These are phyloP conservation scores for Cepaea hortensis DNA, from an alignment of 2,888 invertebrate species.

Conservation along the genomic window DNA sequence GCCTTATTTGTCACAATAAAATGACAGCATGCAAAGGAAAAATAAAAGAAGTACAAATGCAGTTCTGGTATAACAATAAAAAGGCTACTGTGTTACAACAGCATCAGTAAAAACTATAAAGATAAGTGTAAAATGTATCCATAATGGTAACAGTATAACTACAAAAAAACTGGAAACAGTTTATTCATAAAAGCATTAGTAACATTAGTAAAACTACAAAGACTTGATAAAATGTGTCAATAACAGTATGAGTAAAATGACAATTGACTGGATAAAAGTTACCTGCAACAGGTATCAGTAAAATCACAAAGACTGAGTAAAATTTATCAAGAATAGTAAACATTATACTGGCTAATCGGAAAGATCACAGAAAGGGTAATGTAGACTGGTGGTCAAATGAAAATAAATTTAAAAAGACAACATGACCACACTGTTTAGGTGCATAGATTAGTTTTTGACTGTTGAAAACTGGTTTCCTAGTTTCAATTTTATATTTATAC, in stretches of 20 bases:
- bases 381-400: background rate
- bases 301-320: constrained; percentile 13
- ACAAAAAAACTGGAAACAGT: too few species aligned
- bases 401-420: background rate
- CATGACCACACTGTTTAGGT: constrained; percentile 12
- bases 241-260: constrained; percentile 11
- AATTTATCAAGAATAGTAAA: constrained; percentile 5
- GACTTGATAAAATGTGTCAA: background rate
- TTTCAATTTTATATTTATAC: too few species aligned
- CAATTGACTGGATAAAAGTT: background rate
- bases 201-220: background rate
- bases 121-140: too few species aligned
- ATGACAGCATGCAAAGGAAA: background rate
- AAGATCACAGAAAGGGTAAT: constrained; percentile 37
- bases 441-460: constrained; percentile 32
- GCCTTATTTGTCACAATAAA: background rate
- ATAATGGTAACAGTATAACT: too few species aligned
- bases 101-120: background rate
- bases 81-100: constrained; percentile 33
- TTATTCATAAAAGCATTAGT: too few species aligned
- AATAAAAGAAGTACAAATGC: constrained; percentile 25
- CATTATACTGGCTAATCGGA: constrained; percentile 15
- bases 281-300: constrained; percentile 10
- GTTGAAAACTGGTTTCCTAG: background rate
- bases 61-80: constrained; percentile 33